Evolutionary conservation across 2,888 invertebrate genomes (phyloP).

Genomic region (Pachycephus smyrnensis): DNA sequence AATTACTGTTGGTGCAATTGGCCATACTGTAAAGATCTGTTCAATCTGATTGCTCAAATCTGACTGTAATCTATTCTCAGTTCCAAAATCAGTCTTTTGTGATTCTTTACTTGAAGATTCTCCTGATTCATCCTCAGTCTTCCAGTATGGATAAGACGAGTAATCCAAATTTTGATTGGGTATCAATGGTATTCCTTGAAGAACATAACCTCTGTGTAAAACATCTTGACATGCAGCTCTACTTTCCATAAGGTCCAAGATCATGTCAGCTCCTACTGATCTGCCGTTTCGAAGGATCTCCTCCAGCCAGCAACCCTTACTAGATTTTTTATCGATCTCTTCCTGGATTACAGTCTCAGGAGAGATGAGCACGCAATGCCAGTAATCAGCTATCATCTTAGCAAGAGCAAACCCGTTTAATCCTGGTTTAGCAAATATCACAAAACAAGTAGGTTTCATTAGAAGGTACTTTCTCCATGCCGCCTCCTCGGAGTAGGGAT

Average conservation of each 20-base stretch:
- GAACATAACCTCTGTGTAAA: constrained; percentile 74
- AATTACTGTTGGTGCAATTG: constrained; percentile 68
- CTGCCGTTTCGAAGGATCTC: constrained; percentile 72
- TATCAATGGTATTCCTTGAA: constrained; percentile 76
- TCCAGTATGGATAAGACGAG: constrained; percentile 22
- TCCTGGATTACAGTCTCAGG: constrained; percentile 70
- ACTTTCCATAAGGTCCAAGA: constrained; percentile 69
- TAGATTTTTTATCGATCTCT: constrained; percentile 71
- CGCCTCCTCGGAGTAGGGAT: constrained; percentile 70
- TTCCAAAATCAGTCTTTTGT: constrained; percentile 7
- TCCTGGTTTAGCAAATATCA: constrained; percentile 74
- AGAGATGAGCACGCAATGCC: constrained; percentile 72
- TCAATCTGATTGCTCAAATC: constrained; percentile 39
- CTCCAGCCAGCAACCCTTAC: constrained; percentile 72
- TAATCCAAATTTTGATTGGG: constrained; percentile 61
- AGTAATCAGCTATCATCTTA: constrained; percentile 70
- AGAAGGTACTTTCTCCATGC: constrained; percentile 69
- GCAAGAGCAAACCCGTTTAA: constrained; percentile 70
- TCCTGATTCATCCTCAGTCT: constrained; percentile 52
- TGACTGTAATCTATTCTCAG: constrained; percentile 23
- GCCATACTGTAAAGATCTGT: constrained; percentile 51
- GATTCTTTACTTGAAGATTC: constrained; percentile 25
- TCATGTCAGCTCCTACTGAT: constrained; percentile 68
- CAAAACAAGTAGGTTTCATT: constrained; percentile 71
- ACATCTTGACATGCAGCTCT: constrained; percentile 70